A percentile compares a stretch with the other conserved stretches of the same genome.
Conservation (phyloP, 2,797 vertebrate genomes). For the Hafferia zeledoni region DNA sequence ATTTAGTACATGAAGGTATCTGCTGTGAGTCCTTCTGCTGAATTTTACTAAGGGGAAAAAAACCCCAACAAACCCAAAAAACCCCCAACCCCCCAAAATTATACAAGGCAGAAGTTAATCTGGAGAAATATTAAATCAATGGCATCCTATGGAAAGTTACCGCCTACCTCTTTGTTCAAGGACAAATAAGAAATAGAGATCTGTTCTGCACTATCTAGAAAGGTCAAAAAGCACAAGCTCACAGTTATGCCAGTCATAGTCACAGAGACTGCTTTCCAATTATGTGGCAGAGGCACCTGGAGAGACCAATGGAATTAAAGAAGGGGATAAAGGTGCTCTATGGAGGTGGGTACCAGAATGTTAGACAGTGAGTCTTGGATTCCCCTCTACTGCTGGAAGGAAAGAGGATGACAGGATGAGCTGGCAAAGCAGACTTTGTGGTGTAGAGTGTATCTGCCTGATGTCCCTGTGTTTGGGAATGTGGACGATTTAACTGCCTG, state of each 20-base stretch:
- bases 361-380: background rate
- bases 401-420: background rate
- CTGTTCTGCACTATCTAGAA: background rate
- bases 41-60: background rate
- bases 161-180: background rate
- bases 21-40: background rate
- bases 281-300: background rate
- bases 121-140: background rate
- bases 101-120: background rate
- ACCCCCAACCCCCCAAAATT: background rate
- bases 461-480: rapidly evolving
- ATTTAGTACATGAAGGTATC: background rate
- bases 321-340: background rate
- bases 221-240: background rate
- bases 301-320: background rate
- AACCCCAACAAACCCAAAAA: rapidly evolving
- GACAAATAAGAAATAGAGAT: background rate
- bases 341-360: background rate
- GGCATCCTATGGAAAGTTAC: background rate
- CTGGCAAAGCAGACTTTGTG: background rate
- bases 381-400: background rate
- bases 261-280: background rate
- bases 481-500: background rate
- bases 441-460: rapidly evolving
- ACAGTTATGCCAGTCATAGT: background rate